Evolutionary conservation across 2,888 invertebrate species (phyloP), one percentile per base, ranked within the genome.

Genomic region (Troides aeacus): DNA sequence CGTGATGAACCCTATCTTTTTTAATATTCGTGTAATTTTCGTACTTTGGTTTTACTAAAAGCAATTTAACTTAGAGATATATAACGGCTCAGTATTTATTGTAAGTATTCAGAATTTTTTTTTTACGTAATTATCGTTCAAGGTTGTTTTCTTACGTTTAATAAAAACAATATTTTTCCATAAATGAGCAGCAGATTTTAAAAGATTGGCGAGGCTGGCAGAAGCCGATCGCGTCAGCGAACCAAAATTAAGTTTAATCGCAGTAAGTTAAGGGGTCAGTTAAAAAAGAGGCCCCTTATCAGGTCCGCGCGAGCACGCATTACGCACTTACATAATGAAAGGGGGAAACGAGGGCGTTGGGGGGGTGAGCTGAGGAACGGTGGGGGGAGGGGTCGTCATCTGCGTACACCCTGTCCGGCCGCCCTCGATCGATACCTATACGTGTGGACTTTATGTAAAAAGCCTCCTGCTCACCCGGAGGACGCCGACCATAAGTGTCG

Each of bases 301-400:
- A 92, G 91, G 91, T 90, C 89, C 89, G 88, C 87, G 87, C 89
- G 86, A 90, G 88, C 92, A 90, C 91, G 91, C 92, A 91, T 92
- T 91, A 90, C 92, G 92, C 92, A 91, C 92, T 92, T 92, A 92
- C 90, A 92, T 92, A 92, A 92, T 92, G 92, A 92, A 91, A 91
- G 92, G 92, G 92, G 92, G 88, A 84, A 85, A 82, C 76, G 78
- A 82, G 86, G 87, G 83, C 83, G 83, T 78, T 75, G 76, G 81
- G 77, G 84, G 79, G 81, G 77, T 5, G 36, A 39, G 0, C 58
- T 24, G 39, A 58, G 57, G 57, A 36, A 57, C 46, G 57, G 46
- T 58, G 60, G 74, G 77, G 76, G 78, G 79, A 85, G 50, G 87
- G 89, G 88, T 86, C 91, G 91, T 91, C 91, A 92, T 92, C 92